Base-by-base conservation (phyloP, 2,113 vertebrate species). In the Eidolon helvum region DNA sequence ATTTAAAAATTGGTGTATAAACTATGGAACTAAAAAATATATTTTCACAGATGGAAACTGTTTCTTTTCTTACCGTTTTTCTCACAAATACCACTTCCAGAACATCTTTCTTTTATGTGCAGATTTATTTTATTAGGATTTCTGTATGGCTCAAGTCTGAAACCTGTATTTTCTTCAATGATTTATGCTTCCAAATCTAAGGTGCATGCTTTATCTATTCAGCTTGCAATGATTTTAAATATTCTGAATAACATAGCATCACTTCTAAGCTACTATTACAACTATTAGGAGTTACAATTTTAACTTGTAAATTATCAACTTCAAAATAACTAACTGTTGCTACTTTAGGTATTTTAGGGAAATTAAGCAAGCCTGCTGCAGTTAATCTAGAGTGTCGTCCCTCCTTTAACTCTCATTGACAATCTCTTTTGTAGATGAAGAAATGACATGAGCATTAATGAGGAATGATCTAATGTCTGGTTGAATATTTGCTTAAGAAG, bases 401-500 rank as follows among this genome's bases (percentile, higher is more conserved):
- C 3, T 92, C 10, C 18, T 69, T 63, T 74, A 87, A 43, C 43
- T 79, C 12, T 28, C 7, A 88, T 1, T 87, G 33, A 45, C 65
- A 57, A 50, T 84, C 8, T 74, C 43, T 90, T 55, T 77, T 65
- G 16, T 87, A 87, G 15, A 22, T 79, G 45, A 93, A 57, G 40
- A 83, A 94, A 87, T 92, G 43, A 55, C 38, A 28, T 66, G 35
- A 92, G 79, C 53, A 59, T 85, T 80, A 87, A 50, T 71, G 38
- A 48, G 80, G n/a, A 77, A 71, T 53, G 16, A 80, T 59, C 19
- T 90, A 92, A 61, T 11, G 85, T n/a, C 59, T 94, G 22, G 43
- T 75, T 85, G 84, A 92, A 75, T 71, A 90, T 85, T 95, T 95
- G 30, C 48, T 95, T 87, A 84, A 87, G 80, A 6, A 66, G 55